A percentile compares a stretch with the other conserved stretches of the same genome.
Evolutionary conservation across 2,888 invertebrate genomes (phyloP).

Genomic region (Campoplex nolae): DNA sequence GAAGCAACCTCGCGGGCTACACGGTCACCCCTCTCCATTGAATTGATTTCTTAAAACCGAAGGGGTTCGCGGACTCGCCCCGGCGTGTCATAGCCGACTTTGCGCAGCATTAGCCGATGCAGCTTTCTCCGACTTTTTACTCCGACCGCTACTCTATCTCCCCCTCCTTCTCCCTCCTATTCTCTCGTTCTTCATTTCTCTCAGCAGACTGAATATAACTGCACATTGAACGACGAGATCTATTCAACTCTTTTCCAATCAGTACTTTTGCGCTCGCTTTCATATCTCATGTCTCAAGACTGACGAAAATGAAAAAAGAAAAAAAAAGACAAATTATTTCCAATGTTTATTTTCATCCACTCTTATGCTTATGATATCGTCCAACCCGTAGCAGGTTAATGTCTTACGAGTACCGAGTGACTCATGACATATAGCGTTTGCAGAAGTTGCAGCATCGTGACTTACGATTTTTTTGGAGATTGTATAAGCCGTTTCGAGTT

Average conservation of each 20-base stretch:
- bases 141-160: conserved; percentile 66
- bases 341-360: conserved; percentile 60
- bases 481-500: background rate
- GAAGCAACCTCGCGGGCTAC: conserved; percentile 59
- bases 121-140: conserved; percentile 63
- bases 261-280: conserved; percentile 48
- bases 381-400: background rate
- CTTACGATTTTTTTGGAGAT: background rate
- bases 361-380: conserved; percentile 56
- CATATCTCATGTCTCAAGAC: conserved; percentile 48
- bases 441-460: background rate
- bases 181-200: conserved; percentile 66
- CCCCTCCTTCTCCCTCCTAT: conserved; percentile 57
- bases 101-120: conserved; percentile 67
- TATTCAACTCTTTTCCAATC: conserved; percentile 60
- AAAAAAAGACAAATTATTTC: background rate
- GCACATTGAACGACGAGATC: conserved; percentile 69
- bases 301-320: conserved; percentile 34
- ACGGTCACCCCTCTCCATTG: conserved; percentile 73
- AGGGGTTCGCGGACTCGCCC: conserved; percentile 78
- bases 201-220: conserved; percentile 65
- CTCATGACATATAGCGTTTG: background rate
- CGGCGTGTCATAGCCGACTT: conserved; percentile 72
- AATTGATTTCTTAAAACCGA: conserved; percentile 82
- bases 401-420: conserved; percentile 12